These are phyloP conservation scores for Palythoa caribaeorum DNA, from an alignment of 92 coral and sea anemone species.

Conservation along the genomic window DNA sequence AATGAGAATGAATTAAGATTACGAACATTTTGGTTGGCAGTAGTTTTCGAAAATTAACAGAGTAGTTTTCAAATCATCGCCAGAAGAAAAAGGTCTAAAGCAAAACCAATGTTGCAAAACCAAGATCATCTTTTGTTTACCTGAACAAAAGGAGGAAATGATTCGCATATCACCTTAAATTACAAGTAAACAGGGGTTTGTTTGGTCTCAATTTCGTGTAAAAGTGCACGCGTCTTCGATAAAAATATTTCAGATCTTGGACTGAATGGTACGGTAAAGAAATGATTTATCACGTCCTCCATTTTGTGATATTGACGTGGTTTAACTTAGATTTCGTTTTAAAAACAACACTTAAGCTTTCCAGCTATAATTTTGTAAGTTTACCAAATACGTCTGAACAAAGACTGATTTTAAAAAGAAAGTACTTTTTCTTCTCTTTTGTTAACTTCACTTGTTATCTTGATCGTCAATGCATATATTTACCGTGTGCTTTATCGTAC, in stretches of 20 bases:
- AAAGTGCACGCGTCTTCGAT: not conserved
- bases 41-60: not conserved
- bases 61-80: not conserved
- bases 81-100: too few species aligned
- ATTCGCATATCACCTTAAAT: conserved; percentile 22
- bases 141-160: conserved; percentile 35
- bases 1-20: too few species aligned
- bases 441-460: too few species aligned
- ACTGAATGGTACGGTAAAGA: not conserved
- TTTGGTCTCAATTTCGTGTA: not conserved
- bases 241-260: not conserved
- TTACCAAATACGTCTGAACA: not conserved
- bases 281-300: not conserved
- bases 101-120: too few species aligned
- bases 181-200: not conserved
- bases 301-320: too few species aligned
- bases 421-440: too few species aligned
- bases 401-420: not conserved
- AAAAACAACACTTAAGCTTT: not conserved
- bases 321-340: not conserved
- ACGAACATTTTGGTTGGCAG: too few species aligned
- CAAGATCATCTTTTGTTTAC: not conserved
- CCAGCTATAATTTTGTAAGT: not conserved
- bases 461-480: too few species aligned
- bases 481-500: too few species aligned